Conservation (phyloP, 2,113 vertebrate species). For the Ctenomys sociabilis region DNA sequence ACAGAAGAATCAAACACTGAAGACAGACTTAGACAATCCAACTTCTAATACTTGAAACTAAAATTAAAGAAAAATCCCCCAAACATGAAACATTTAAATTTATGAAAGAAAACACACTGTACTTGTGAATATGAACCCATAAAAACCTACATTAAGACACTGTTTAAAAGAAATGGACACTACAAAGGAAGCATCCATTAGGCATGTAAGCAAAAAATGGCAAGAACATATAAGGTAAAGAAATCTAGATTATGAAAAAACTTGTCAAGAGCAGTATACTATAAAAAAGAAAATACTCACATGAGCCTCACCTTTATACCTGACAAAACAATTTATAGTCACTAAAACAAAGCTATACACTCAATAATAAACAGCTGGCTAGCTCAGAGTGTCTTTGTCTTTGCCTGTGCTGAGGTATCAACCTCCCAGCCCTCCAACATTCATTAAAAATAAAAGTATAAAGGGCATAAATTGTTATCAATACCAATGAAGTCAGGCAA, state of each 20-base stretch:
- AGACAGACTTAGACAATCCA: neutral
- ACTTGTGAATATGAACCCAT: neutral
- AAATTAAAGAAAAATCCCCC: neutral
- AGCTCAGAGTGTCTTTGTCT: too few relatives aligned
- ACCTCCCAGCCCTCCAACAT: too few relatives aligned
- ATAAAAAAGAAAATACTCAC: neutral
- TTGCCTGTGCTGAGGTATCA: too few relatives aligned
- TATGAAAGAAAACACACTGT: neutral
- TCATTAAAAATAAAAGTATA: neutral
- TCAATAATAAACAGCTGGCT: too few relatives aligned
- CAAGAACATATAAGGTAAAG: neutral
- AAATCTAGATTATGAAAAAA: neutral
- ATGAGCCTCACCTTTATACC: neutral
- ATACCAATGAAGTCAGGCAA: neutral
- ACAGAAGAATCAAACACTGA: neutral
- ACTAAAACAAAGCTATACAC: too few relatives aligned
- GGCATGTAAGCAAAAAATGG: neutral
- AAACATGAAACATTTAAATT: neutral
- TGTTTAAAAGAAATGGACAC: neutral
- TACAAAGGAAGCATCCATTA: neutral
- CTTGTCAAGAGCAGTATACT: neutral
- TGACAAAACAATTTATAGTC: neutral
- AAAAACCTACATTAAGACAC: neutral
- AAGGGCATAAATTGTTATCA: neutral
- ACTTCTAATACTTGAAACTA: neutral